Evolutionary conservation across 2,113 vertebrate species (phyloP).

Genomic region (Apistogramma diplotaenia): DNA sequence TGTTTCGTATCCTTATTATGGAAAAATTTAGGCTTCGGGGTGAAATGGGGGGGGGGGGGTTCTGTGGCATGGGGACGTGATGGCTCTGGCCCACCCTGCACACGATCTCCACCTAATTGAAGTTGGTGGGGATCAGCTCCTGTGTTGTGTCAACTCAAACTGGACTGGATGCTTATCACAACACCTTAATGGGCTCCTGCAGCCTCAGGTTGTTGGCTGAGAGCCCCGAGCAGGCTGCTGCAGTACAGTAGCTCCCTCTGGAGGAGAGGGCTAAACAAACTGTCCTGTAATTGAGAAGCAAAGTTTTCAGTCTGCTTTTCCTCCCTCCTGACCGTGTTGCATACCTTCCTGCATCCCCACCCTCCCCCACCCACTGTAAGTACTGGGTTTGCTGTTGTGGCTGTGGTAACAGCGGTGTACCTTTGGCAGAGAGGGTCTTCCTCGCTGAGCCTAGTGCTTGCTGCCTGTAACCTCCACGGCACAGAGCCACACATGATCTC

Average conservation of each 20-base stretch:
- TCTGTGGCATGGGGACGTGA: slow-evolving; percentile 34
- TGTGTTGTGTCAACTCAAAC: slow-evolving; percentile 70
- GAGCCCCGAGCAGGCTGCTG: slow-evolving; percentile 43
- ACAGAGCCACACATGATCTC: slow-evolving; percentile 74
- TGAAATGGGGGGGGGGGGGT: slow-evolving; percentile 38
- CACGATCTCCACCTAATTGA: slow-evolving; percentile 62
- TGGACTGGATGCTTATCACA: slow-evolving; percentile 74
- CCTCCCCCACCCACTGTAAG: slow-evolving; percentile 61
- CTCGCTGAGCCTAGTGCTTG: slow-evolving; percentile 51
- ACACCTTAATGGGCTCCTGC: slow-evolving; percentile 74
- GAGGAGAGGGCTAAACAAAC: slow-evolving; percentile 63
- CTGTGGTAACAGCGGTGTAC: slow-evolving; percentile 68
- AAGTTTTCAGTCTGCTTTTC: slow-evolving; percentile 51
- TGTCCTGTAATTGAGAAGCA: slow-evolving; percentile 24
- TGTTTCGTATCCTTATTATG: too few relatives aligned
- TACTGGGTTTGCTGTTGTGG: slow-evolving; percentile 61
- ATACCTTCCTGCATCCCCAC: slow-evolving; percentile 59
- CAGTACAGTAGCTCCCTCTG: slow-evolving; percentile 70
- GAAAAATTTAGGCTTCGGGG: slow-evolving; percentile 65
- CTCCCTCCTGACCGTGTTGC: slow-evolving; percentile 44
- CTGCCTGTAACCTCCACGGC: slow-evolving; percentile 62
- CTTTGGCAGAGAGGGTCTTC: slow-evolving; percentile 65
- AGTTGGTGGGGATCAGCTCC: slow-evolving; percentile 60
- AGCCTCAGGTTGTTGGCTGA: slow-evolving; percentile 53
- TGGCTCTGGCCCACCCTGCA: slow-evolving; percentile 49